A percentile compares a stretch with the other conserved stretches of the same genome.
Conservation (phyloP, 2,888 invertebrate genomes). For the Cataglyphis altisquamis region DNA sequence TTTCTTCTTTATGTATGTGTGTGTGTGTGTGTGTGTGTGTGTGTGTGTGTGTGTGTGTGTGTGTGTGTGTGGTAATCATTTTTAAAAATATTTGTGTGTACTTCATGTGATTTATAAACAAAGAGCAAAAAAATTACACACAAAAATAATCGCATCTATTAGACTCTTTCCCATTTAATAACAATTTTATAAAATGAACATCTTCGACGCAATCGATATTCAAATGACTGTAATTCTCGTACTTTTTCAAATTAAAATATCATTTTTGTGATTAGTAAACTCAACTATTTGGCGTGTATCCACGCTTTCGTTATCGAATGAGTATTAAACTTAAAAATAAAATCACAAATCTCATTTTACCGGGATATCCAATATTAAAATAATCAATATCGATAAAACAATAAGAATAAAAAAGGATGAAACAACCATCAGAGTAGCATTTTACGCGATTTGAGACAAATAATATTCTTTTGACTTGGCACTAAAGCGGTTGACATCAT, state of each 20-base stretch:
- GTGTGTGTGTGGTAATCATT: not conserved
- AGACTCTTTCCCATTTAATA: not conserved
- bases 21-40: no score
- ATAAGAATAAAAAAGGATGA: not conserved
- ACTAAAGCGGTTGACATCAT: not conserved
- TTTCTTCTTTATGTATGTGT: no score
- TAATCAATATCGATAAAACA: constrained; percentile 1
- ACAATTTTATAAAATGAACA: not conserved
- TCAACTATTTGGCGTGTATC: not conserved
- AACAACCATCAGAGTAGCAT: not conserved
- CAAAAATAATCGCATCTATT: constrained; percentile 1
- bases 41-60: no score
- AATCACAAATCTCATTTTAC: constrained; percentile 2
- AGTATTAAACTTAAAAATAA: constrained; percentile 17
- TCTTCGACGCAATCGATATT: not conserved
- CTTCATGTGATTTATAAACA: not conserved
- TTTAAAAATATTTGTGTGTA: not conserved
- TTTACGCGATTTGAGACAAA: not conserved
- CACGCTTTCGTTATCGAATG: not conserved
- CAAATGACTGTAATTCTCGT: not conserved
- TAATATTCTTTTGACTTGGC: not conserved
- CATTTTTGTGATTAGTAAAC: constrained; percentile 1
- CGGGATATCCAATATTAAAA: not conserved
- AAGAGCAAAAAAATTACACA: not conserved
- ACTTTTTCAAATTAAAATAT: constrained; percentile 26